Base-by-base conservation (phyloP, 2,797 vertebrate genomes). In the Hemibagrus guttatus region DNA sequence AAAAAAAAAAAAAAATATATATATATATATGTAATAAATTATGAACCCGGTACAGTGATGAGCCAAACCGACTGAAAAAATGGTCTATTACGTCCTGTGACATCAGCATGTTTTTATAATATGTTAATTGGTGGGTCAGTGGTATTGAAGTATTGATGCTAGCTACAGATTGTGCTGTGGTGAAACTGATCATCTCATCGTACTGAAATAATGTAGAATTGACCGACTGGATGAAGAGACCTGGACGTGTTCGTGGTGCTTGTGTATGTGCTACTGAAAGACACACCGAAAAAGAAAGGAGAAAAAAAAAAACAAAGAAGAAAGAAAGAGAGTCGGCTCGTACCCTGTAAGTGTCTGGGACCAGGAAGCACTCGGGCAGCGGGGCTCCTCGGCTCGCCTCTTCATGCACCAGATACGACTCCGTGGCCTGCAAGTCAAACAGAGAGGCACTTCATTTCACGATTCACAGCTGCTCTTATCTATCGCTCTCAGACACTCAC, bases 341-440 rank as follows among this genome's bases (percentile, higher is more conserved):
- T 96, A 96, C 95, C 95, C 96, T 95, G 89, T 96, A 96, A 82
- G 96, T 95, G 86, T 96, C 96, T 46, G 96, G 95, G 90, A 96
- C 95, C 56, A 96, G 95, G 94, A 96, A 96, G 92, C 95, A 96
- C 89, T 96, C 96, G 82, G 96, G 94, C 94, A 96, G 95, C 89
- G 94, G 95, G 69, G 94, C 94, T 88, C 94, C 95, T 95, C 95
- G 90, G 85, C 94, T 91, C 87, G 94, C 93, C 92, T 96, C 95
- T 91, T 96, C 95, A 91, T 96, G 96, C 90, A 96, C 95, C 95
- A 96, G 93, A 93, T 96, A 96, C 81, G 95, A 94, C 94, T 96
- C 96, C 89, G 95, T 95, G 93, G 95, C 95, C 96, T 96, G 92
- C 81, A 94, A 92, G 86, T 86, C 89, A 90, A 91, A 87, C 87